Evolutionary conservation across 2,113 vertebrate genomes (phyloP), one percentile per base, ranked within the genome.

Genomic region (Rhineura floridana): DNA sequence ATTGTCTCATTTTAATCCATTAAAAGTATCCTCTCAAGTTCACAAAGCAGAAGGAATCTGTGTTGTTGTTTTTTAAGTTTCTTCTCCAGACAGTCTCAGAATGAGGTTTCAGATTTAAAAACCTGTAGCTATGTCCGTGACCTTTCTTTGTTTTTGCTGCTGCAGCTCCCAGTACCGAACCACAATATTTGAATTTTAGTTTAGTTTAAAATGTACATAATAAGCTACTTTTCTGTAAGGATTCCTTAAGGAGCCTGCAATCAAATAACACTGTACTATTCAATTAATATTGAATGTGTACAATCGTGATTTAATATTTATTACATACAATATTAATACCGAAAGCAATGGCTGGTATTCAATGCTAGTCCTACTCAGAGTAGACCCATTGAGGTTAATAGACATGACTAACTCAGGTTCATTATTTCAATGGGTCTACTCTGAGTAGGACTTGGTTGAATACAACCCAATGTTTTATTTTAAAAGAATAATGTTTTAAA

Each of bases 1-100:
- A 85, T 25, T 28, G 25, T 85, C 48, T 55, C 50, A 84, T 73
- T n/a, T 84, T 73, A 73, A 84, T 59, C 69, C n/a, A 59, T 42
- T 85, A 76, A 46, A 76, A 63, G 59, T 63, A 55, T 44, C 30
- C 76, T 78, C 30, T 46, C 76, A 78, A 33, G 28, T 52, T 52
- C 48, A n/a, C 76, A 28, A 82, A 82, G 42, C 1, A 70, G 19
- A 87, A 50, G 10, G 39, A 81, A 69, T 81, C 48, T 55, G n/a
- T n/a, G n/a, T n/a, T n/a, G n/a, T n/a, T n/a, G n/a, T n/a, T n/a
- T n/a, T n/a, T n/a, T n/a, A n/a, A n/a, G 30, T 46, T 86, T 63
- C 39, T 42, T 59, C 17, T 44, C 48, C 48, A 50, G 30, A 6
- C 17, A 78, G 21, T 65, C 42, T 78, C 19, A 46, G 46, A 15